Evolutionary conservation across 2,797 vertebrate species (phyloP), one percentile per base, ranked within the genome.

Genomic region (Melanotaenia parkinsoni): DNA sequence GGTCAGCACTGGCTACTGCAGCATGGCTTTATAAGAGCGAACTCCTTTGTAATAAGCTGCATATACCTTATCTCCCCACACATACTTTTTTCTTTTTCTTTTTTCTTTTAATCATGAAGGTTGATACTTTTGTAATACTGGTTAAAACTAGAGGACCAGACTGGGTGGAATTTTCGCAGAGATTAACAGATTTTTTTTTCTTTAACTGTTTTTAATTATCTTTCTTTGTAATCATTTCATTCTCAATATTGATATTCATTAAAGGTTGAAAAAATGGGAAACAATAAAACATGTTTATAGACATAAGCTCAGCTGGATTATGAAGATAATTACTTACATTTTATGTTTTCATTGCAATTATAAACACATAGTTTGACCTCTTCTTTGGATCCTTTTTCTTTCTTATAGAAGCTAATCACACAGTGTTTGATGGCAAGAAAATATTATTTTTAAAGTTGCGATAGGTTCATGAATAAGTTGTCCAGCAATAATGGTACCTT

Each of bases 1-100:
- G 93, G 88, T 35, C 58, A 47, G 0, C 0, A 0, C 0, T 6
- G 1, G 28, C 2, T 72, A 80, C 75, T 86, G 79, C 83, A 79
- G 16, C 1, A 1, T 0, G 4, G 1, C 58, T 11, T 5, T 28
- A 0, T 54, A 7, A 54, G 43, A 7, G 0, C 6, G 5, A 20
- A 18, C 14, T 45, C 18, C 18, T 7, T 45, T 45, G 43, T 20
- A 45, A 45, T 8, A 20, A 20, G 5, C 43, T 20, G 18, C 3
- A 40, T 4, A 1, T 14, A 40, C 18, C 6, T 18, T 45, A 18
- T 45, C 40, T 45, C 14, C 40, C 16, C 5, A 14, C 1, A 45
- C 14, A 45, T 7, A 45, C 40, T 45, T 45, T 45, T 18, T 45
- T 43, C 18, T 43, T 43, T 18, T 43, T 43, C 18, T 35, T 10